Evolutionary conservation across 2,888 invertebrate genomes (phyloP).

Genomic region (Congeria kusceri): DNA sequence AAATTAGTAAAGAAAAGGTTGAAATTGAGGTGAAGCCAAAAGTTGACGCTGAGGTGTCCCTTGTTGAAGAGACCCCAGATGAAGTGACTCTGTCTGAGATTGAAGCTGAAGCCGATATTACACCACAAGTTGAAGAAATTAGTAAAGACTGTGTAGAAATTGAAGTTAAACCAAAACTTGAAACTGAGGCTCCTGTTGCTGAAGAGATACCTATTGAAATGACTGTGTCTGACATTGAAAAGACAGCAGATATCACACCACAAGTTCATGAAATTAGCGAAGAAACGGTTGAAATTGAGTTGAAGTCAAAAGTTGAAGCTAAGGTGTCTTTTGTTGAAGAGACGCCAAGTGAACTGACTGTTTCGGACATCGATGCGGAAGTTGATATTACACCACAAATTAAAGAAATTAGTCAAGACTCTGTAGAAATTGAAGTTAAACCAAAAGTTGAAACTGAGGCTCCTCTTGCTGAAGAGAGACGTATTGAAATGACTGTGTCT

Average conservation of each 20-base stretch:
- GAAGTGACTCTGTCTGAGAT: conserved; percentile 17
- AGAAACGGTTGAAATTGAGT: conserved; percentile 15
- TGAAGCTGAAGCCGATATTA: conserved; percentile 11
- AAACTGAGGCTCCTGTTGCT: conserved; percentile 18
- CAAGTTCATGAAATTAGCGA: conserved; percentile 5
- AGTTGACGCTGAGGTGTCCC: conserved; percentile 3
- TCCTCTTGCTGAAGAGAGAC: conserved; percentile 11
- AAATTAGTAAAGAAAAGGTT: conserved; percentile 6
- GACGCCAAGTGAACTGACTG: background rate
- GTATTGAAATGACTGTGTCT: background rate
- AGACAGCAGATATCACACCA: conserved; percentile 8
- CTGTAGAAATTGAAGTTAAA: conserved; percentile 6
- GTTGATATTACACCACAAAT: background rate
- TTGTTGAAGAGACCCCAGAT: conserved; percentile 12
- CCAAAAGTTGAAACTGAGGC: conserved; percentile 25
- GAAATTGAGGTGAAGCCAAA: conserved; percentile 10
- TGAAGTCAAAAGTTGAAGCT: conserved; percentile 4
- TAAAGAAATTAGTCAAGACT: conserved; percentile 1
- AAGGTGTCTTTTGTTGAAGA: conserved; percentile 5
- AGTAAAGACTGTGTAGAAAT: conserved; percentile 12
- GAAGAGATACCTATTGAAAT: conserved; percentile 8
- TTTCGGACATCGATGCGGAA: background rate
- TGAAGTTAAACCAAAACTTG: conserved; percentile 13
- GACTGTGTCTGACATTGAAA: conserved; percentile 14
- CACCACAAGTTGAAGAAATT: conserved; percentile 10